Percentiles rank a stretch among this genome's conserved stretches.
Conservation (phyloP, 2,888 invertebrate species). For the Megalurothrips usitatus region DNA sequence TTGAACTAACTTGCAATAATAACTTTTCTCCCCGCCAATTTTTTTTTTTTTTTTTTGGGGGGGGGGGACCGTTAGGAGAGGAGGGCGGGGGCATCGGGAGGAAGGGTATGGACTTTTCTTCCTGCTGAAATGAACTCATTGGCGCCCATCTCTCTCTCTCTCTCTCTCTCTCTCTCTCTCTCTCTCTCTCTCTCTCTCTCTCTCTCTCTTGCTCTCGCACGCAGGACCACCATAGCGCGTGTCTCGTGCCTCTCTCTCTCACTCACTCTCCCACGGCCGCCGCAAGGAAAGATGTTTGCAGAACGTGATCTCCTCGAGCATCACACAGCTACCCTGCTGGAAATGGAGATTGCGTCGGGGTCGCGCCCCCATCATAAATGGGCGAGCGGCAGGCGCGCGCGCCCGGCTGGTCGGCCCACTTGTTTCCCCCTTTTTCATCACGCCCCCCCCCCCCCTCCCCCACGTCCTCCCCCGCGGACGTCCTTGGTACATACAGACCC, state of each 20-base stretch:
- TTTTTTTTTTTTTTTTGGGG: too few species aligned
- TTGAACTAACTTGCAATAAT: too few species aligned
- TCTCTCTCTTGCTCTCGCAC: slow-evolving; percentile 18
- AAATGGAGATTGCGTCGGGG: neutral
- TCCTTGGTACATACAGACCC: too few species aligned
- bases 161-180: slow-evolving; percentile 12
- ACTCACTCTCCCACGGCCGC: neutral
- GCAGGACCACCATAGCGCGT: neutral
- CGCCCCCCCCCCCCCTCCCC: too few species aligned
- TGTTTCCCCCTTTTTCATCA: too few species aligned
- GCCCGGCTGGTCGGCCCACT: too few species aligned
- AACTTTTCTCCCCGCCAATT: too few species aligned
- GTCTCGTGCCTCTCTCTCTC: neutral
- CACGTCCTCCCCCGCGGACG: too few species aligned
- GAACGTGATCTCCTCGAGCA: neutral
- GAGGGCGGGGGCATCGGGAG: neutral
- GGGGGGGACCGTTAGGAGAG: too few species aligned
- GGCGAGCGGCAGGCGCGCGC: too few species aligned
- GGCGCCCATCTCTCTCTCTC: neutral
- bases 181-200: neutral
- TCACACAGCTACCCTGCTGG: slow-evolving; percentile 17
- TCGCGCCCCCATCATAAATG: neutral
- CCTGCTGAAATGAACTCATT: neutral
- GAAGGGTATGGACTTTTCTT: neutral
- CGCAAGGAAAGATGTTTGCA: slow-evolving; percentile 8